Evolutionary conservation across 2,113 vertebrate species (phyloP).

Genomic region (Semicossyphus pulcher): DNA sequence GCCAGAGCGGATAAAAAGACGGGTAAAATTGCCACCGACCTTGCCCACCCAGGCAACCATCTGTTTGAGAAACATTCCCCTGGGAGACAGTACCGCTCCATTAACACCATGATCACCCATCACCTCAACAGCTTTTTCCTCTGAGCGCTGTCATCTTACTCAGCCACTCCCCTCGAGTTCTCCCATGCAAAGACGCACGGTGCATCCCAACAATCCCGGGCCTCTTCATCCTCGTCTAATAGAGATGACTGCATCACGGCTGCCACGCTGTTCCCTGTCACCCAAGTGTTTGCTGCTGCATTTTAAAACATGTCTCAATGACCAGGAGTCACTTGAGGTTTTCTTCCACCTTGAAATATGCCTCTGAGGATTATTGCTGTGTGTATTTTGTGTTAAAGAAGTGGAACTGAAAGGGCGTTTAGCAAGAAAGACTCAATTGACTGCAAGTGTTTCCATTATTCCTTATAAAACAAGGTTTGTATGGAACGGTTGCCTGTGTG

Average conservation of each 20-base stretch:
- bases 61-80: slow-evolving; percentile 66
- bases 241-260: slow-evolving; percentile 24
- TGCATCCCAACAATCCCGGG: slow-evolving; percentile 13
- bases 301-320: slow-evolving; percentile 1
- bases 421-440: slow-evolving; percentile 13
- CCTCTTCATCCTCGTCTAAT: slow-evolving; percentile 37
- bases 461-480: slow-evolving; percentile 25
- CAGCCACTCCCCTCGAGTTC: slow-evolving; percentile 35
- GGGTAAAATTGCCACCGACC: slow-evolving; percentile 52
- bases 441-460: slow-evolving; percentile 20
- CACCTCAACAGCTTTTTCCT: slow-evolving; percentile 57
- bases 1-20: slow-evolving; percentile 38
- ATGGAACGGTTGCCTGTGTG: background rate
- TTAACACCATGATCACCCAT: slow-evolving; percentile 70
- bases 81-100: slow-evolving; percentile 60
- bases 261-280: slow-evolving; percentile 10
- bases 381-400: slow-evolving; percentile 1
- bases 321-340: background rate
- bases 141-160: slow-evolving; percentile 48
- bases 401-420: slow-evolving; percentile 20
- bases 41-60: slow-evolving; percentile 62
- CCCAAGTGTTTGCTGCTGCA: background rate
- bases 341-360: background rate
- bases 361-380: slow-evolving; percentile 1
- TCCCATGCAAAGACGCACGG: slow-evolving; percentile 25